Conservation (phyloP, 2,888 invertebrate genomes). For the Watsonalla cultraria region DNA sequence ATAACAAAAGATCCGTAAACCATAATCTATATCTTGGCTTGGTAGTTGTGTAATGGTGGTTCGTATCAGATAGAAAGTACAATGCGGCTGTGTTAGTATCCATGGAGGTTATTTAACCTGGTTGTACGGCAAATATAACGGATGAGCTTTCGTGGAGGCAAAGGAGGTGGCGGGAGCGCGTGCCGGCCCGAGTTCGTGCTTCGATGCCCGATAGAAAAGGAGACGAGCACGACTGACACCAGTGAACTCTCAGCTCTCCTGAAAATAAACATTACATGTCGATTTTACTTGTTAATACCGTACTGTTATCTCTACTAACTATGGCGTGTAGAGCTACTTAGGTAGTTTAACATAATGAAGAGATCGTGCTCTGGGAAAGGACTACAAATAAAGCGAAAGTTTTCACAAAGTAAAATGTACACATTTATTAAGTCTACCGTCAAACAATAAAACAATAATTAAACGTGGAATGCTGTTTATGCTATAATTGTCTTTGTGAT, state of each 20-base stretch:
- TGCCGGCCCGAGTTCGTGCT: constrained; percentile 51
- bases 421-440: not conserved
- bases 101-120: constrained; percentile 36
- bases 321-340: not conserved
- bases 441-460: constrained; percentile 1
- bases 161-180: constrained; percentile 20
- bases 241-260: constrained; percentile 47
- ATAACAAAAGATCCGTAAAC: constrained; percentile 37
- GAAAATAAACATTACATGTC: constrained; percentile 43
- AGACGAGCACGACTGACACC: constrained; percentile 62
- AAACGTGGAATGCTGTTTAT: not conserved
- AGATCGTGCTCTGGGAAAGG: not conserved
- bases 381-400: constrained; percentile 1
- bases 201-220: constrained; percentile 61
- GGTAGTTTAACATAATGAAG: not conserved
- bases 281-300: constrained; percentile 26
- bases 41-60: constrained; percentile 47
- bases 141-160: constrained; percentile 25
- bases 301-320: constrained; percentile 12
- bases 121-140: constrained; percentile 45
- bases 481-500: constrained; percentile 6
- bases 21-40: constrained; percentile 45
- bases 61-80: constrained; percentile 71
- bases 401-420: not conserved
- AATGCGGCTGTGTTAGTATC: constrained; percentile 31